Evolutionary conservation across 2,888 invertebrate genomes (phyloP).

Genomic region (Cryptocephalus moraei): DNA sequence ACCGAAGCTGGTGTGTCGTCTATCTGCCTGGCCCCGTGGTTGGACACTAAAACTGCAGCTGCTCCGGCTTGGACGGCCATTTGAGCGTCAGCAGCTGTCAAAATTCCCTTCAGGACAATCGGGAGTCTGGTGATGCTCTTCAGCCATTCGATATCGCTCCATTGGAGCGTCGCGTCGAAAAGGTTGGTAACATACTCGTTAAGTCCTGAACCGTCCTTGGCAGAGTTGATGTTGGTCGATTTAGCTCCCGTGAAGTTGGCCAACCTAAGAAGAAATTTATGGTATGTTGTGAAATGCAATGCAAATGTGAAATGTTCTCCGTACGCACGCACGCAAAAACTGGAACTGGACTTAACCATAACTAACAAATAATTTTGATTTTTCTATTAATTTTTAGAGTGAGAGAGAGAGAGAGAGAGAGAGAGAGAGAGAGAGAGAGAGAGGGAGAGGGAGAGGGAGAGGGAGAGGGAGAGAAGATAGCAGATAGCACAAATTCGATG

Average conservation of each 20-base stretch:
- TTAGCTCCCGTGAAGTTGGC: conserved; percentile 65
- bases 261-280: conserved; percentile 42
- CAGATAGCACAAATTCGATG: too few relatives aligned
- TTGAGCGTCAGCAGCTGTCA: conserved; percentile 78
- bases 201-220: conserved; percentile 56
- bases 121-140: conserved; percentile 68
- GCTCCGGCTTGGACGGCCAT: conserved; percentile 65
- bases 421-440: too few relatives aligned
- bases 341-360: too few relatives aligned
- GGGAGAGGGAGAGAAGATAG: too few relatives aligned
- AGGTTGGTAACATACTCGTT: conserved; percentile 66
- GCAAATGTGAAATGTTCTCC: too few relatives aligned
- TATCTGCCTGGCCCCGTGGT: conserved; percentile 87
- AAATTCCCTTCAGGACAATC: conserved; percentile 75
- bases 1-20: conserved; percentile 79
- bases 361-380: too few relatives aligned
- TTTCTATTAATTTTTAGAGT: too few relatives aligned
- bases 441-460: too few relatives aligned
- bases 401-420: too few relatives aligned
- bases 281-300: not conserved
- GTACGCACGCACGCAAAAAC: too few relatives aligned
- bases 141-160: conserved; percentile 84
- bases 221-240: conserved; percentile 37
- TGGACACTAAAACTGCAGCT: conserved; percentile 78
- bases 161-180: conserved; percentile 72